phyloP scores from a whole-genome alignment of 2,797 vertebrate genomes.

The Lateolabrax maculatus region DNA sequence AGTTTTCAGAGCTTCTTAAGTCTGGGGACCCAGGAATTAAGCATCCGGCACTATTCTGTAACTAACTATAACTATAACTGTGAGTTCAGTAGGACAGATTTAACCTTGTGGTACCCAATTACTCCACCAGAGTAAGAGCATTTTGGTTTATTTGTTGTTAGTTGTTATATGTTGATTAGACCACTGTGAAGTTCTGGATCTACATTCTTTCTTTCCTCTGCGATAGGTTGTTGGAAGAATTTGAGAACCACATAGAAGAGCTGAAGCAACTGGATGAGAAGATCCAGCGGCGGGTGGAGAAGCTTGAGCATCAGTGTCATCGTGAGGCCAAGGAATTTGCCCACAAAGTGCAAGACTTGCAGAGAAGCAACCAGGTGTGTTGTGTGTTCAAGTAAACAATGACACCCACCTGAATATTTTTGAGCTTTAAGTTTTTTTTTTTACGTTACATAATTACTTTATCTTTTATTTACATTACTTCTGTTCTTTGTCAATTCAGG shows the following conservation, averaged over 20 bases:
- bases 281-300: constrained; percentile 98
- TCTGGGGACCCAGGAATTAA: constrained; percentile 81
- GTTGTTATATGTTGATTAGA: constrained; percentile 28
- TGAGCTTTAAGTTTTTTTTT: background rate
- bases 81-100: constrained; percentile 77
- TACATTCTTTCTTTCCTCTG: constrained; percentile 29
- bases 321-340: constrained; percentile 99
- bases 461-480: background rate
- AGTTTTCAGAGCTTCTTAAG: constrained; percentile 84
- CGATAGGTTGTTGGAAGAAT: constrained; percentile 95
- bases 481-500: constrained; percentile 80
- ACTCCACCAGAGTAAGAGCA: constrained; percentile 28
- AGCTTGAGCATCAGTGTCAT: constrained; percentile 97
- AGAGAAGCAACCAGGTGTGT: constrained; percentile 98
- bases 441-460: background rate
- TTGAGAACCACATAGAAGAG: constrained; percentile 98
- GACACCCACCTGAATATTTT: background rate
- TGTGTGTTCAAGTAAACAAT: background rate
- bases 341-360: constrained; percentile 98
- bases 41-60: constrained; percentile 69
- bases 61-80: constrained; percentile 71
- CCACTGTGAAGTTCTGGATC: constrained; percentile 16
- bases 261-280: constrained; percentile 97
- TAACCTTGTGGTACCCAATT: constrained; percentile 67
- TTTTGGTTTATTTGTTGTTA: constrained; percentile 38